A percentile compares a stretch with the other conserved stretches of the same genome.
Conservation (phyloP, 2,888 invertebrate species). For the Cosmia trapezina region DNA sequence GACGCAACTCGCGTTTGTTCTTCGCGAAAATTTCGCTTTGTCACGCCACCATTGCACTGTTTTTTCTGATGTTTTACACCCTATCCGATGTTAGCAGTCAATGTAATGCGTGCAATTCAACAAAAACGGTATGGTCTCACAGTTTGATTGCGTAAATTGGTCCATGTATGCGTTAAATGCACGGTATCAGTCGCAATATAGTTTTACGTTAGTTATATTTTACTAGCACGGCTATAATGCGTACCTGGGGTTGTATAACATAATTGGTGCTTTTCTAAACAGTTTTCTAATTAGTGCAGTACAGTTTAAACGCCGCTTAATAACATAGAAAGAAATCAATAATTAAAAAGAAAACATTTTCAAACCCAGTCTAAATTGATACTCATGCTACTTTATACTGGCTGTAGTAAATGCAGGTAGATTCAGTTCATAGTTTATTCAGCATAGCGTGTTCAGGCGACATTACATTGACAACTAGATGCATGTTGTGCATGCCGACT, state of each 20-base stretch:
- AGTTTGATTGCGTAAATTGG: slow-evolving; percentile 60
- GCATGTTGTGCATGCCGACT: slow-evolving; percentile 60
- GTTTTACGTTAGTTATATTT: slow-evolving; percentile 44
- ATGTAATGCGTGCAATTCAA: slow-evolving; percentile 42
- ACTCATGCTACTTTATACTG: slow-evolving; percentile 20
- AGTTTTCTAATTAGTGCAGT: slow-evolving; percentile 11
- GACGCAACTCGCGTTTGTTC: slow-evolving; percentile 68
- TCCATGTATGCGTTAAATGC: slow-evolving; percentile 50
- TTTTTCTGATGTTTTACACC: slow-evolving; percentile 37
- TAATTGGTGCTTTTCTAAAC: slow-evolving; percentile 30
- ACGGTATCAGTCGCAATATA: slow-evolving; percentile 44
- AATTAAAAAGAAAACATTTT: slow-evolving; percentile 6
- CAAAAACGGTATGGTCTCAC: slow-evolving; percentile 43
- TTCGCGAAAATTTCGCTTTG: slow-evolving; percentile 55
- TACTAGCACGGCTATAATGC: slow-evolving; percentile 11
- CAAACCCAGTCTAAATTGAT: slow-evolving; percentile 14
- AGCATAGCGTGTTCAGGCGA: slow-evolving; percentile 58
- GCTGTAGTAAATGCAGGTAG: slow-evolving; percentile 37
- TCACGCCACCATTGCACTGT: slow-evolving; percentile 55
- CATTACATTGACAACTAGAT: slow-evolving; percentile 64
- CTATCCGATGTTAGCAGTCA: slow-evolving; percentile 31
- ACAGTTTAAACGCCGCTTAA: slow-evolving; percentile 4
- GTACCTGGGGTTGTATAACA: slow-evolving; percentile 14
- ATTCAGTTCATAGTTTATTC: slow-evolving; percentile 60
- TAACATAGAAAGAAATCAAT: slow-evolving; percentile 24